Base-by-base conservation (phyloP, 53 echinoderm and acorn worm genomes). In the Holothuria leucospilota region DNA sequence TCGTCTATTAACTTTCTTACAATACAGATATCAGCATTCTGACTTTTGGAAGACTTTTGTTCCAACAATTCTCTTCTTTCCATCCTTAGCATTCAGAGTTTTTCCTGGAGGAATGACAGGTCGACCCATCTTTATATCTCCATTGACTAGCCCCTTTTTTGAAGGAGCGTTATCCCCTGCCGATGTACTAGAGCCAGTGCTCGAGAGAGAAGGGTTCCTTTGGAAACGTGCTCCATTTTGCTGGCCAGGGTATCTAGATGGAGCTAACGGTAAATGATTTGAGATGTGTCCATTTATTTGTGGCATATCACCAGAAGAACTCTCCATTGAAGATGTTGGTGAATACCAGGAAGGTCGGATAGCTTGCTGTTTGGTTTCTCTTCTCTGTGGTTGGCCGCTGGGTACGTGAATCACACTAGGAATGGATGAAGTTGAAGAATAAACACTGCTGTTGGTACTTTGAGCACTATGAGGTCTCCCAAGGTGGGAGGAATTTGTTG, bases 321-420 rank as follows among this genome's bases (percentile, higher is more conserved):
- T 83, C 41, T 66, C 84, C 25, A 83, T 66, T 4, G 84, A 83
- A 12, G 84, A 83, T 20, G 65, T 66, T 4, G 84, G 84, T 41
- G 84, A 83, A 13, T 83, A 83, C 84, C 84, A 83, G 38, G 84
- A 64, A 4, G 65, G 65, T n/a, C 49, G 7, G 24, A 42, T 14
- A 29, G 39, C 39, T 23, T 23, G 40, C 38, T 82, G 82, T 29
- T 63, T 64, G 40, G 62, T 23, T 16, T 64, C 52, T 23, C 24
- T 51, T 8, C 42, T 39, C 20, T 23, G 84, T 23, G 67, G 23
- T 26, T 66, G 65, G 46, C n/a, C 62, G 20, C 75, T 39, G 21
- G 86, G 91, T 25, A 96, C 88, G 20, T 95, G 93, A 4, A 97
- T 97, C 14, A 95, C 98, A 67, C 98, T 97, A 15, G 93, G 93